Evolutionary conservation across 2,888 invertebrate genomes (phyloP), one percentile per base, ranked within the genome.

Genomic region (Abrostola tripartita): DNA sequence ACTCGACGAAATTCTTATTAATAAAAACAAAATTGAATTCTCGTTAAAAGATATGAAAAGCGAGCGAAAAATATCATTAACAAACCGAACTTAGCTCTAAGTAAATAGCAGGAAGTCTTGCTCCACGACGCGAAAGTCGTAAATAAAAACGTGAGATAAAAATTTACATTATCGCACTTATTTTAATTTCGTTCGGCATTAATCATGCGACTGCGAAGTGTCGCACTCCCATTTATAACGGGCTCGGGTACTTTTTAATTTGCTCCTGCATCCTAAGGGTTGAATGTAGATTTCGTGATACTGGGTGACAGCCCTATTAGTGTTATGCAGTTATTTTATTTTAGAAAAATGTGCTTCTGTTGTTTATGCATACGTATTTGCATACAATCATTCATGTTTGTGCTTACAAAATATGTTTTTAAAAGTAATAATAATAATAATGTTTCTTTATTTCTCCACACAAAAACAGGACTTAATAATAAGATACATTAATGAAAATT

Each of bases 171-270:
- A 94, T 94, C 93, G 89, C 86, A 82, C 81, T 88, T 88, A 88
- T 93, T 92, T 94, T 94, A 93, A 94, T 93, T 93, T 91, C 89
- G 79, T 83, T 81, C 56, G 63, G 81, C 93, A 94, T 94, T 94
- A 89, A 94, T 94, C 94, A 93, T 93, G 80, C 81, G 67, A 66
- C 73, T 68, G 82, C 64, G 76, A 77, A 81, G 76, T 79, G 85
- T 84, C 87, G 85, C 82, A 76, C 74, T 71, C 85, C 86, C 86
- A 78, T 89, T 88, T 83, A 83, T 84, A 79, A 78, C 71, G 73
- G 36, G 74, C 67, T 61, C 68, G 79, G 84, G 84, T 80, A 79
- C 76, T 87, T 90, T 89, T 90, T 90, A 90, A 91, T 90, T 90
- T 90, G 83, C 78, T 76, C 55, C 58, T 60, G 72, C 79, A 65